A percentile compares a stretch with the other conserved stretches of the same genome.
Evolutionary conservation across 2,888 invertebrate genomes (phyloP).

Genomic region (Branchipolynoe longqiensis): DNA sequence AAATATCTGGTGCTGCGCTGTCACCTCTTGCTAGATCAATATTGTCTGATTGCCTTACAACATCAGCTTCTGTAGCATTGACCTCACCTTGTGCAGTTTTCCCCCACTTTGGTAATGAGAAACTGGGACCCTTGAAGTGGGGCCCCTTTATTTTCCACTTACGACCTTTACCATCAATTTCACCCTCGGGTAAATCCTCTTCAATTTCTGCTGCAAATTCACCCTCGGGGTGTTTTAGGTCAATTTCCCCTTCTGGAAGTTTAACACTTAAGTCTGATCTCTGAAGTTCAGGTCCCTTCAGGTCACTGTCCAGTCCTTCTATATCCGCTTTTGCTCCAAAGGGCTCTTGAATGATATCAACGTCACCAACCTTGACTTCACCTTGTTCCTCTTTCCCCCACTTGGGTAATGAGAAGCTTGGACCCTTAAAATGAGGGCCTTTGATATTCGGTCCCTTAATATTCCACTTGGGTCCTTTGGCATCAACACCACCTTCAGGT

Average conservation of each 20-base stretch:
- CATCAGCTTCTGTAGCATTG: background rate
- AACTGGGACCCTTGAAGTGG: background rate
- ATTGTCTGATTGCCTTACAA: background rate
- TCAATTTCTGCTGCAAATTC: background rate
- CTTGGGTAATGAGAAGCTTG: slow-evolving; percentile 21
- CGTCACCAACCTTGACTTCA: background rate
- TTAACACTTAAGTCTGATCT: background rate
- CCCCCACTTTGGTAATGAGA: background rate
- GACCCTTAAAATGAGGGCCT: slow-evolving; percentile 2
- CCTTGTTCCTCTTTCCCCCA: background rate
- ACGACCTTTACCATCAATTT: background rate
- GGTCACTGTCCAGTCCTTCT: background rate
- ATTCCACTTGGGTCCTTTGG: background rate
- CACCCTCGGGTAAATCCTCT: background rate
- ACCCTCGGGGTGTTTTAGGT: background rate
- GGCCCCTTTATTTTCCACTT: background rate
- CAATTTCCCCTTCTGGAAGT: background rate
- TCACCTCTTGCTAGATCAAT: background rate
- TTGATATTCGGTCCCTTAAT: background rate
- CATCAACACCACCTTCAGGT: slow-evolving; percentile 1
- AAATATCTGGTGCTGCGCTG: background rate
- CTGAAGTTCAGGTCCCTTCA: background rate
- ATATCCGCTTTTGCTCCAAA: background rate
- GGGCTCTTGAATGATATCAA: background rate
- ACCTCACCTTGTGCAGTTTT: background rate